Evolutionary conservation across 2,888 invertebrate species (phyloP), one percentile per base, ranked within the genome.

Genomic region (Machimus atricapillus): DNA sequence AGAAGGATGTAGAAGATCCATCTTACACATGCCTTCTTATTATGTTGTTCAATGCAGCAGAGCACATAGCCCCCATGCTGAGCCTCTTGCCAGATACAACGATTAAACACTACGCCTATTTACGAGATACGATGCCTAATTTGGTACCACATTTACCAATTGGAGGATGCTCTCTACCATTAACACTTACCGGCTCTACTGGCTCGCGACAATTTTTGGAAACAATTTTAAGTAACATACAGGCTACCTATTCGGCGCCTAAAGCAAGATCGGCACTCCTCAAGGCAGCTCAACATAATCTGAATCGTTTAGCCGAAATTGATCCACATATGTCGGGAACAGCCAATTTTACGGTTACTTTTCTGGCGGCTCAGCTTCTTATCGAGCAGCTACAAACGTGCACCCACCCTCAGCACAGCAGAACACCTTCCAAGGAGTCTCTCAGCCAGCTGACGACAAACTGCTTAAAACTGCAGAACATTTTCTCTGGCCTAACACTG

Each of bases 1-100:
- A 99, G 91, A 97, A 97, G 0, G 97, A 98, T 91, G 97, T 99
- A 3, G 98, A 99, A 90, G 98, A 99, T 92, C 97, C 98, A 1
- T 95, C 97, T 76, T 98, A 97, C 93, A 96, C 98, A 89, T 97
- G 97, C 90, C 96, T 98, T 8, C 93, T 99, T 87, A 97, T 99
- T 89, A 93, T 99, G 90, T 96, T 99, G 40, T 95, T 99, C 90
- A 99, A 99, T 93, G 98, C 99, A 14, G 98, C 99, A 0, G 95
- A 96, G 89, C 95, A 96, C 91, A 96, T 97, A 91, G 96, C 97
- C 78, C 97, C 98, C 16, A 98, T 99, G 94, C 94, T 97, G 88
- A 96, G 98, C 8, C 93, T 99, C 85, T 96, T 99, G 91, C 98
- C 98, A 87, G 97, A 98, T 89, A 97, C 98, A 91, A 98, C 98